These are phyloP conservation scores for Anastrepha ludens DNA, from an alignment of 1,140 invertebrate genomes.

Conservation along the genomic window DNA sequence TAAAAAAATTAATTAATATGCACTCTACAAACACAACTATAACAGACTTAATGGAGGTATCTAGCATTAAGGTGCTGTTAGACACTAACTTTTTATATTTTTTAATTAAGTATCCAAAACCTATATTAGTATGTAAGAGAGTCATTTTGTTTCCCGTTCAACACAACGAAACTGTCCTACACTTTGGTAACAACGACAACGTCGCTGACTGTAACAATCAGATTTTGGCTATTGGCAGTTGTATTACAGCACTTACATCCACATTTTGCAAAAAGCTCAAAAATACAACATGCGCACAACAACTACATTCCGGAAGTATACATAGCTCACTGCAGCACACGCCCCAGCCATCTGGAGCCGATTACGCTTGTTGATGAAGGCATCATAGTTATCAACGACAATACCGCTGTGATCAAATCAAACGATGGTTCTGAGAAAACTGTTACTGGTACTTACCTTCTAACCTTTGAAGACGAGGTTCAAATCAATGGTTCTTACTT, in stretches of 20 bases:
- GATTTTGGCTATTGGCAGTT: not conserved
- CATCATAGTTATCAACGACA: too few relatives aligned
- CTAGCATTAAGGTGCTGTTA: not conserved
- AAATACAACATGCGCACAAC: not conserved
- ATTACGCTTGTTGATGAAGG: too few relatives aligned
- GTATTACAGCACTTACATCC: not conserved
- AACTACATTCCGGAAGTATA: not conserved
- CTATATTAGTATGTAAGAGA: not conserved
- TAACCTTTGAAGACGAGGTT: too few relatives aligned
- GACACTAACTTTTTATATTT: not conserved
- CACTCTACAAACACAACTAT: not conserved
- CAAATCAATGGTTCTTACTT: too few relatives aligned
- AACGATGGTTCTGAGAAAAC: too few relatives aligned
- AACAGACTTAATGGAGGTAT: not conserved
- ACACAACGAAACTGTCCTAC: not conserved
- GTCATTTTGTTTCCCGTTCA: not conserved
- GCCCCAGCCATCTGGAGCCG: not conserved
- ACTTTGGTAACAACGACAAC: not conserved
- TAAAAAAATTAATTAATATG: not conserved
- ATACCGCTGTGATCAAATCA: too few relatives aligned
- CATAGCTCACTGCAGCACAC: not conserved
- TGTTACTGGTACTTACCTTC: too few relatives aligned
- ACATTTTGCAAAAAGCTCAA: not conserved
- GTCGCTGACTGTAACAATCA: not conserved
- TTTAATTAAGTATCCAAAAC: slow-evolving; percentile 2